Conservation (phyloP, 2,888 invertebrate species). For the Leucania comma region DNA sequence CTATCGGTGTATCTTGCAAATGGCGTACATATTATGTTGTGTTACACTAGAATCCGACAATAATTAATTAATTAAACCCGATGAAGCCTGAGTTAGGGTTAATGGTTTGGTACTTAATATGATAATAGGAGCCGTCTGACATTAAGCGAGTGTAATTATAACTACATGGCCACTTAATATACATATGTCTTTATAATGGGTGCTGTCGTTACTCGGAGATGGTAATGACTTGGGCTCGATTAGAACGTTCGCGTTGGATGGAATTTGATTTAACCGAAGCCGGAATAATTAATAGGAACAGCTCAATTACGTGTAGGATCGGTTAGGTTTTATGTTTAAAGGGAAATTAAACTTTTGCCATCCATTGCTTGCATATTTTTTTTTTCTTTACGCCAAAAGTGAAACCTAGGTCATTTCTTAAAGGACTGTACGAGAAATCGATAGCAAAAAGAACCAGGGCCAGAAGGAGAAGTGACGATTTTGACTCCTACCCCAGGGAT, state of each 20-base stretch:
- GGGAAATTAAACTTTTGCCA: no score
- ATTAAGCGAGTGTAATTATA: constrained; percentile 49
- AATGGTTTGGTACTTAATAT: constrained; percentile 53
- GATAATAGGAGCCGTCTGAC: constrained; percentile 33
- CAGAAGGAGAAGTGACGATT: no score
- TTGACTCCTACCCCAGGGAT: no score
- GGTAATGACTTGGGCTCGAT: constrained; percentile 35
- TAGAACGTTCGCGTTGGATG: constrained; percentile 23
- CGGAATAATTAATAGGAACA: neutral
- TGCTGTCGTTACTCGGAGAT: constrained; percentile 24
- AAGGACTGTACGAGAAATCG: no score
- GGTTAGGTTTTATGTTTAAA: neutral
- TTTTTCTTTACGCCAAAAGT: no score
- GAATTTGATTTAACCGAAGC: neutral
- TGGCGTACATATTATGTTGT: constrained; percentile 21
- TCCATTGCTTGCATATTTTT: no score
- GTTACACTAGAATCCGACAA: constrained; percentile 18
- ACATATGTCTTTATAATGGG: constrained; percentile 35
- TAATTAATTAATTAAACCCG: constrained; percentile 54
- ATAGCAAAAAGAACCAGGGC: no score
- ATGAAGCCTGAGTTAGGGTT: constrained; percentile 44
- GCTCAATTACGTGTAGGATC: neutral
- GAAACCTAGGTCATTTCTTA: no score
- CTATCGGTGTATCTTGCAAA: neutral
- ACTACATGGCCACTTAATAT: constrained; percentile 52